These are phyloP conservation scores for Lepus oiostolus DNA, from an alignment of 2,797 vertebrate genomes.

Conservation along the genomic window DNA sequence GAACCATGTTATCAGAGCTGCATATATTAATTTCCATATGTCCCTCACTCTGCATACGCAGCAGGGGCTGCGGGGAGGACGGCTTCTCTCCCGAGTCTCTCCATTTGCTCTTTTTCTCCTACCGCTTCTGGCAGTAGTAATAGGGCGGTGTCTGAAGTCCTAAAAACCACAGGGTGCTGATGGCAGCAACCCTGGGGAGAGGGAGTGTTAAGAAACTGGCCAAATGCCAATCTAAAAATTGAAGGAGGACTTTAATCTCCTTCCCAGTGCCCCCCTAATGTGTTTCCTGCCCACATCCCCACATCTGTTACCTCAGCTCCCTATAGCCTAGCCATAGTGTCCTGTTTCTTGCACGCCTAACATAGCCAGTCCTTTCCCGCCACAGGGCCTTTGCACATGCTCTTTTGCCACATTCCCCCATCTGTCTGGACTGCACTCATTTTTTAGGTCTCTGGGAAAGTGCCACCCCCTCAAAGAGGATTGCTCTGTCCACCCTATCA, in stretches of 20 bases:
- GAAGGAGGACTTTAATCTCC: neutral
- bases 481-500: neutral
- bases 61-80: slow-evolving; percentile 70
- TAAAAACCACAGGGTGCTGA: slow-evolving; percentile 50
- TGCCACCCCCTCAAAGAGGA: neutral
- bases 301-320: neutral
- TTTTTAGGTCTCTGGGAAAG: slow-evolving; percentile 7
- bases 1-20: slow-evolving; percentile 66
- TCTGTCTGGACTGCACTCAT: neutral
- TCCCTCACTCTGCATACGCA: slow-evolving; percentile 73
- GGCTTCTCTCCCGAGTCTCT: neutral
- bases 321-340: neutral
- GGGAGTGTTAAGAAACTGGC: too few relatives aligned
- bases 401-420: neutral
- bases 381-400: slow-evolving; percentile 45
- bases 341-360: neutral
- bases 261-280: neutral
- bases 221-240: too few relatives aligned
- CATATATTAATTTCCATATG: slow-evolving; percentile 84
- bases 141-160: neutral
- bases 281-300: neutral
- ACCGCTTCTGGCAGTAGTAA: slow-evolving; percentile 42
- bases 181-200: neutral
- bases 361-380: neutral
- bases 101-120: neutral